Percentiles rank a stretch among this genome's conserved stretches.
Evolutionary conservation across 2,888 invertebrate genomes (phyloP).

Genomic region (Phyllotreta striolata): DNA sequence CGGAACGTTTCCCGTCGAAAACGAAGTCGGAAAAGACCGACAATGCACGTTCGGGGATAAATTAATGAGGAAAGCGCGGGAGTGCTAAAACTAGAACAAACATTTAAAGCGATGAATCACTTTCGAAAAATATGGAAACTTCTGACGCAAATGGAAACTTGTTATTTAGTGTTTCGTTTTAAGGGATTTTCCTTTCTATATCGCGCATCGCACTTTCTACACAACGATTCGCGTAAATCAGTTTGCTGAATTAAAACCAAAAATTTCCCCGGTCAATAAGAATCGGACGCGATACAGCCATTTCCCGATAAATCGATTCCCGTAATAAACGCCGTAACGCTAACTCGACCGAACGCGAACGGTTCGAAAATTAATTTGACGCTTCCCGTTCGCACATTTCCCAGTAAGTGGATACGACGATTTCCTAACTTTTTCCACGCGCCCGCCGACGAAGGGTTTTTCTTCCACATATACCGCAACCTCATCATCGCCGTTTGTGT

Average conservation of each 20-base stretch:
- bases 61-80: not conserved
- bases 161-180: too few relatives aligned
- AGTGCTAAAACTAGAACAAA: too few relatives aligned
- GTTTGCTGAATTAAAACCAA: too few relatives aligned
- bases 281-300: not conserved
- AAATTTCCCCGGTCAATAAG: not conserved
- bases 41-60: not conserved
- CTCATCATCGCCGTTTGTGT: slow-evolving; percentile 37
- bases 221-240: too few relatives aligned
- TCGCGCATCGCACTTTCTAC: too few relatives aligned
- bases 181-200: too few relatives aligned
- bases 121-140: too few relatives aligned
- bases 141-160: too few relatives aligned
- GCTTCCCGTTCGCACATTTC: not conserved
- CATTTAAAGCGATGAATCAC: too few relatives aligned
- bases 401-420: slow-evolving; percentile 8
- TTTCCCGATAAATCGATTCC: not conserved
- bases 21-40: slow-evolving; percentile 9
- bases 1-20: slow-evolving; percentile 20
- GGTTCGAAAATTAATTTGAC: slow-evolving; percentile 1
- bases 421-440: slow-evolving; percentile 2
- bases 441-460: slow-evolving; percentile 4
- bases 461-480: slow-evolving; percentile 18
- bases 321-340: slow-evolving; percentile 8
- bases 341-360: slow-evolving; percentile 8